Conservation (phyloP, 2,113 vertebrate genomes). For the Rattus rattus region DNA sequence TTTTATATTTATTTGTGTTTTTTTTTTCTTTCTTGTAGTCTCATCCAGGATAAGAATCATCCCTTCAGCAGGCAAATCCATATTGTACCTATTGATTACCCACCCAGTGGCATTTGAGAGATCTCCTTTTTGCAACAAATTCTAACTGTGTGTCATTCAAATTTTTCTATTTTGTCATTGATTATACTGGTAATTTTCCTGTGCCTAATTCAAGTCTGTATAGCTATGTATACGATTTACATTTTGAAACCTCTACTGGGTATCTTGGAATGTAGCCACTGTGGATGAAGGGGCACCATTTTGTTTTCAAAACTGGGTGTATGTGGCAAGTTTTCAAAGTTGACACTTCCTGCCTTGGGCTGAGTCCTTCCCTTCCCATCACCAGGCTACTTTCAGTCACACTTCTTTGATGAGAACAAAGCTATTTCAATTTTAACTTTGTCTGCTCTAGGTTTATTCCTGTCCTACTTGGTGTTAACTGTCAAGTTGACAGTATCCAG, state of each 20-base stretch:
- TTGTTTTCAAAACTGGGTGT: not conserved
- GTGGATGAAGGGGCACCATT: not conserved
- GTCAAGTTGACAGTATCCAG: not conserved
- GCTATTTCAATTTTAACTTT: not conserved
- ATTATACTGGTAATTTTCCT: not conserved
- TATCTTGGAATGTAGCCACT: not conserved
- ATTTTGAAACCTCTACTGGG: not conserved
- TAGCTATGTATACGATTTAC: not conserved
- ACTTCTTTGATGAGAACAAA: not conserved
- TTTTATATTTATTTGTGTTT: not conserved
- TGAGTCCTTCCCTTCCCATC: not conserved
- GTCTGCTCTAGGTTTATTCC: not conserved
- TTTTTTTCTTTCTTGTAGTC: not conserved
- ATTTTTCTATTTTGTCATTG: not conserved
- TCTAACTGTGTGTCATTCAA: not conserved
- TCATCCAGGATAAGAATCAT: not conserved
- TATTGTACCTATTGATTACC: not conserved
- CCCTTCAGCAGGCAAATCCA: not conserved
- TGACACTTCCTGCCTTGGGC: not conserved
- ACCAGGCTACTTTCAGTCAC: not conserved
- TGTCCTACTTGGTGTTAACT: not conserved
- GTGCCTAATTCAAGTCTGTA: not conserved
- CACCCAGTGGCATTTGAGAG: not conserved
- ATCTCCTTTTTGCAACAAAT: not conserved
- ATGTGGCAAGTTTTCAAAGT: not conserved